Evolutionary conservation across 2,113 vertebrate genomes (phyloP).

Genomic region (Phylloscopus trochiloides): DNA sequence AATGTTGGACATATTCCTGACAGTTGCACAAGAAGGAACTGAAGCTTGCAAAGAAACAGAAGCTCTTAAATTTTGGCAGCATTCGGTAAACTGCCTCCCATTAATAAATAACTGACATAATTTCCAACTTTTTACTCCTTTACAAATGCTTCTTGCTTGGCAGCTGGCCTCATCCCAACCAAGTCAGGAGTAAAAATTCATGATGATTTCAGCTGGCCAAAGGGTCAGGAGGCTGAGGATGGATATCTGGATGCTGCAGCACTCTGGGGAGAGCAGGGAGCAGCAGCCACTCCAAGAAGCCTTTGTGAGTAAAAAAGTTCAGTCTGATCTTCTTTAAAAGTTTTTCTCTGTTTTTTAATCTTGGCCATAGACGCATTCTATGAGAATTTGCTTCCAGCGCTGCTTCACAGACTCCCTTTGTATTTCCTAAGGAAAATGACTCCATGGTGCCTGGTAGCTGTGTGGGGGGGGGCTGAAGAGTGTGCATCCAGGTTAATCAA

Average conservation of each 20-base stretch:
- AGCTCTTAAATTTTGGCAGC: slow-evolving; percentile 45
- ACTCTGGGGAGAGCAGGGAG: not conserved
- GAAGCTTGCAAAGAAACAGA: slow-evolving; percentile 1
- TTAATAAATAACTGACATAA: slow-evolving; percentile 44
- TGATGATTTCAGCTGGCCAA: not conserved
- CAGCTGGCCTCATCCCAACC: not conserved
- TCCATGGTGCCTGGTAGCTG: not conserved
- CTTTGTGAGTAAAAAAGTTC: not conserved
- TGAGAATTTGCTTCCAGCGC: accelerated
- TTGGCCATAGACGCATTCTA: not conserved
- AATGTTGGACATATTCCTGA: not conserved
- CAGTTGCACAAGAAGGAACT: slow-evolving; percentile 1
- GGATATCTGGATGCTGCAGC: not conserved
- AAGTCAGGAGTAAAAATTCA: not conserved
- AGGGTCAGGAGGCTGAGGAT: not conserved
- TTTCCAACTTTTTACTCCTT: not conserved
- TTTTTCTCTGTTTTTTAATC: not conserved
- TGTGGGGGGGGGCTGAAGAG: not conserved
- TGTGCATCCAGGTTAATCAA: not conserved
- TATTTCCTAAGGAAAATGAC: not conserved
- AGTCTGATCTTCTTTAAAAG: not conserved
- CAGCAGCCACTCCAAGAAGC: not conserved
- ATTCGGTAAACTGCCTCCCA: not conserved
- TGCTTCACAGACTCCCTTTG: not conserved
- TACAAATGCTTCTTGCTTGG: slow-evolving; percentile 2